These are phyloP conservation scores for Pelobates fuscus DNA, from an alignment of 2,113 vertebrate species.

Conservation along the genomic window DNA sequence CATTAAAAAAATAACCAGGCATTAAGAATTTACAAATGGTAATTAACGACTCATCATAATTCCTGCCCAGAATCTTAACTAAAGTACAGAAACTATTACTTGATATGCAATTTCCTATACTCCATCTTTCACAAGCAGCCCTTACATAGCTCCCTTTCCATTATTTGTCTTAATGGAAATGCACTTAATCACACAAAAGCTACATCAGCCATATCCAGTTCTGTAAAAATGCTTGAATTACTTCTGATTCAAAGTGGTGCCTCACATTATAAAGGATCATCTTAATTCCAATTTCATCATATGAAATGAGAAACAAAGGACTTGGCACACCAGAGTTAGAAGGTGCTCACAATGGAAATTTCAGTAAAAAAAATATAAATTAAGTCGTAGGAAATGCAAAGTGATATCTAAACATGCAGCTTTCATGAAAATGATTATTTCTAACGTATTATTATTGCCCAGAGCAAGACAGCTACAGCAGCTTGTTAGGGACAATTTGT, in stretches of 20 bases:
- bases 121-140: background rate
- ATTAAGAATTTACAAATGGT: no score
- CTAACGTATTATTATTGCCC: background rate
- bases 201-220: background rate
- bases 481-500: background rate
- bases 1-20: no score
- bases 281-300: slow-evolving; percentile 2
- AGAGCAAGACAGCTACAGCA: background rate
- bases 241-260: background rate
- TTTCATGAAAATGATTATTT: background rate
- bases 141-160: background rate
- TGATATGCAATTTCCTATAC: no score
- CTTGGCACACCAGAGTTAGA: background rate
- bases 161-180: slow-evolving; percentile 9
- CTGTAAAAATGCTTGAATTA: background rate
- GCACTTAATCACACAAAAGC: background rate
- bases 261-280: slow-evolving; percentile 14
- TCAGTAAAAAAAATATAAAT: background rate
- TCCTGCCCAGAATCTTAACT: no score
- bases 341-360: background rate
- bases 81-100: no score
- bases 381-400: background rate
- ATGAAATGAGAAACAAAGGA: background rate
- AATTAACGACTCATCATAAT: no score
- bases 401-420: background rate